Evolutionary conservation across 2,113 vertebrate species (phyloP).

Genomic region (Herpetotheres cachinnans): DNA sequence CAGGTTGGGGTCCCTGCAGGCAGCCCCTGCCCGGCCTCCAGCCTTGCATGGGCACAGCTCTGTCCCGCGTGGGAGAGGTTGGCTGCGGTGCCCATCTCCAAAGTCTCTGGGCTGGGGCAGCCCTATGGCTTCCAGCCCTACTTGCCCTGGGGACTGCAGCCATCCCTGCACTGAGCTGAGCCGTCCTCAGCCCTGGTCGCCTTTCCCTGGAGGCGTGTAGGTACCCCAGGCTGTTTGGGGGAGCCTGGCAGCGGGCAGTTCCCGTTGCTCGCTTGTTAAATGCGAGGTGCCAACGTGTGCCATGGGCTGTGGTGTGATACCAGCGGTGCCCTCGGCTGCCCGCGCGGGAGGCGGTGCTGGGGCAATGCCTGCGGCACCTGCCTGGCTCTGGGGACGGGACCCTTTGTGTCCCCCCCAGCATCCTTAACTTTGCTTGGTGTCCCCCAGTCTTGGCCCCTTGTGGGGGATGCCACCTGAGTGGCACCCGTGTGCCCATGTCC

Average conservation of each 20-base stretch:
- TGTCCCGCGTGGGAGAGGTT: fast-evolving
- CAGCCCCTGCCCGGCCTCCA: background rate
- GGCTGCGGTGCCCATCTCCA: background rate
- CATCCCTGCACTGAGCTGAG: background rate
- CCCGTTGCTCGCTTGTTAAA: fast-evolving
- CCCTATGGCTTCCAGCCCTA: background rate
- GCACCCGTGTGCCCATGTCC: background rate
- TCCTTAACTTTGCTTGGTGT: background rate
- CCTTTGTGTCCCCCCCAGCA: background rate
- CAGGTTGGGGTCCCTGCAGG: fast-evolving
- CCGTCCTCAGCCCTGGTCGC: background rate
- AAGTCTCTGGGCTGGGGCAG: background rate
- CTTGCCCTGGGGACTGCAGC: background rate
- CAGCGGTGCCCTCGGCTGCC: fast-evolving
- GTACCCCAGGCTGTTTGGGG: background rate
- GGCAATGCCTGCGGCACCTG: fast-evolving
- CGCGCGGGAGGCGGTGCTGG: fast-evolving
- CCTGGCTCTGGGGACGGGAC: background rate
- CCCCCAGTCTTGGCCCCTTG: background rate
- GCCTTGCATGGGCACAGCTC: background rate
- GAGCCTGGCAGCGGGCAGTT: background rate
- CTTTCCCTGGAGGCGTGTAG: fast-evolving
- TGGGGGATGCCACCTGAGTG: background rate
- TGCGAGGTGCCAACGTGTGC: fast-evolving
- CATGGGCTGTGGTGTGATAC: fast-evolving